Evolutionary conservation across 2,113 vertebrate genomes (phyloP).

Genomic region (Bothrops jararaca): DNA sequence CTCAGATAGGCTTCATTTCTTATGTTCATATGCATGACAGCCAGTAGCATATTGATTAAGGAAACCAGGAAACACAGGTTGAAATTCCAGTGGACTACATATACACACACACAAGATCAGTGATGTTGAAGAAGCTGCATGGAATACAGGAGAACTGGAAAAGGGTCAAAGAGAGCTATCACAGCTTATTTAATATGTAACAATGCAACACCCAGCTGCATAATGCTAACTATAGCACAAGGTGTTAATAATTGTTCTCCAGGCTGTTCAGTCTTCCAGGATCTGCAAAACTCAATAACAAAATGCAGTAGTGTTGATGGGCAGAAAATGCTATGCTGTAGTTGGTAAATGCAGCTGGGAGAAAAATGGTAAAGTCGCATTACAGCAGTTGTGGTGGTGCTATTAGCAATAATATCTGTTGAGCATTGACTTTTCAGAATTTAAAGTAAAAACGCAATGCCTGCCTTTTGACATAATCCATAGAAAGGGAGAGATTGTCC

Average conservation of each 20-base stretch:
- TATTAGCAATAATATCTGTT: background rate
- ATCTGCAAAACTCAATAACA: conserved; percentile 38
- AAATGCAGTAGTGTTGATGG: conserved; percentile 27
- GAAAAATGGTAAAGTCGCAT: background rate
- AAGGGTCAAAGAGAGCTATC: background rate
- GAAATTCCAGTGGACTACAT: background rate
- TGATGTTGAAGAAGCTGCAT: background rate
- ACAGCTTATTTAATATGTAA: background rate
- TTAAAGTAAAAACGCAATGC: background rate
- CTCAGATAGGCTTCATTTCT: background rate
- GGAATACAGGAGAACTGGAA: background rate
- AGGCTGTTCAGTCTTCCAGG: conserved; percentile 25
- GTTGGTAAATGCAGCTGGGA: background rate
- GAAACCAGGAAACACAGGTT: background rate
- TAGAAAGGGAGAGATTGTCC: background rate
- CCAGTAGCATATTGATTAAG: background rate
- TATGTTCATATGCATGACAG: background rate
- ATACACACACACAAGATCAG: background rate
- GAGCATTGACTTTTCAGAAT: background rate
- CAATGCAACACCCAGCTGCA: background rate
- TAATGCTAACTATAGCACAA: background rate
- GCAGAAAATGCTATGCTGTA: conserved; percentile 11
- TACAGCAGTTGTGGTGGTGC: background rate
- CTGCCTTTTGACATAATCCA: background rate
- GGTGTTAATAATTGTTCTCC: conserved; percentile 19